Percentiles rank a stretch among this genome's conserved stretches.
phyloP scores from a whole-genome alignment of 2,797 vertebrate genomes.

The Taenioides sp. region DNA sequence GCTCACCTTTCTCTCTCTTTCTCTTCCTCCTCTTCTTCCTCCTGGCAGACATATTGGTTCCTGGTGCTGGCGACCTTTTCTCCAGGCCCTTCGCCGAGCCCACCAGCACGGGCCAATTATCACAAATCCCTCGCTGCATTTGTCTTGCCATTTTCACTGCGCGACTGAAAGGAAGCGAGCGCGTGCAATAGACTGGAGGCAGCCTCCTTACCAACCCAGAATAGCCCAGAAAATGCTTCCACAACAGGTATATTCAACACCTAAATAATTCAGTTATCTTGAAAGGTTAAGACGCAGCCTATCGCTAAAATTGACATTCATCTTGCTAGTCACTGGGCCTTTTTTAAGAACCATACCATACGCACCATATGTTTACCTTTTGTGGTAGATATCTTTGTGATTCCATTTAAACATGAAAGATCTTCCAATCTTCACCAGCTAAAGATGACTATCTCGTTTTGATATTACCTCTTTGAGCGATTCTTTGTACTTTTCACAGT shows the following conservation, averaged over 20 bases:
- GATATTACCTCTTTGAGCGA: constrained; percentile 21
- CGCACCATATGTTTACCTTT: constrained; percentile 58
- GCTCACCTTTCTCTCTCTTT: background rate
- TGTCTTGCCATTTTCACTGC: constrained; percentile 77
- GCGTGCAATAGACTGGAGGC: constrained; percentile 52
- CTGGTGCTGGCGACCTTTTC: constrained; percentile 72
- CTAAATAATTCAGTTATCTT: constrained; percentile 83
- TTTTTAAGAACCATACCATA: constrained; percentile 30
- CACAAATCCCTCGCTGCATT: constrained; percentile 73
- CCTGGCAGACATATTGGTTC: constrained; percentile 67
- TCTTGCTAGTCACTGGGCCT: constrained; percentile 62
- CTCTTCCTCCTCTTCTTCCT: constrained; percentile 7
- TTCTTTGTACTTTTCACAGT: constrained; percentile 24
- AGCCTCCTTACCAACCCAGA: constrained; percentile 54
- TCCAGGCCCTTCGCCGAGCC: constrained; percentile 64
- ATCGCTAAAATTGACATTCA: constrained; percentile 77
- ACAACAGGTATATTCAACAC: constrained; percentile 74
- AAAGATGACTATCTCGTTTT: constrained; percentile 25
- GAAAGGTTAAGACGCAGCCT: constrained; percentile 80
- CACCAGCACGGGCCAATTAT: constrained; percentile 76
- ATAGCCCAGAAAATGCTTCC: constrained; percentile 56
- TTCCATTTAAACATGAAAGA: constrained; percentile 30
- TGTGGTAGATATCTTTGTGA: constrained; percentile 59
- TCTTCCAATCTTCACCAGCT: constrained; percentile 13
- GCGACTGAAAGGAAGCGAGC: constrained; percentile 47